Evolutionary conservation across 2,888 invertebrate genomes (phyloP), one percentile per base, ranked within the genome.

Genomic region (Aspidiotus destructor): DNA sequence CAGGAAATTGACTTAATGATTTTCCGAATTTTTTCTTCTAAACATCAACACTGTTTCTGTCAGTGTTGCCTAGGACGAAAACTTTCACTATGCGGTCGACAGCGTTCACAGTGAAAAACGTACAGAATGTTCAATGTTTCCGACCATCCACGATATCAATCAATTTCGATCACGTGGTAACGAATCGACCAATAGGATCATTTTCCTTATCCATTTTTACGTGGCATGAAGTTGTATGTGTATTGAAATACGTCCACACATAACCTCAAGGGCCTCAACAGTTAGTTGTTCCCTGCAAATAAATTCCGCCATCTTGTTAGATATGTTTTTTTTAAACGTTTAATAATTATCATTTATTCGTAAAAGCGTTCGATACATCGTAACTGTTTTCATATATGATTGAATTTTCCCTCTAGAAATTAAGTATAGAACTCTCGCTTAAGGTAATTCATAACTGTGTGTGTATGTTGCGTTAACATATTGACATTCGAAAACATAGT

Each of bases 111-210:
- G 28, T 5, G 28, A 28, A 28, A 28, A 28, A 28, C 1, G 28
- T 28, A 28, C 28, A 28, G 28, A 28, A 28, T 28, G 28, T 28
- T 28, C 28, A 28, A 28, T 28, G 2, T 28, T 28, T 28, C 28
- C 28, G 28, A 28, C 28, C 28, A 28, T 28, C 28, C 28, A 28
- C 28, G 28, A 16, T 55, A 16, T 17, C n/a, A 16, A 58, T 58
- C 58, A 58, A 92, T 92, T 76, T 76, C 83, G 15, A 3, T 69
- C 69, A 69, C 69, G 69, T 69, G 69, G 69, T 44, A 28, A 8
- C 8, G 7, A 60, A 64, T 52, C 53, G 41, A 11, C 69, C 69
- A 69, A 69, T 69, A 41, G 52, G 16, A 60, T 52, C 57, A 42
- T 41, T 58, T 52, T 48, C 28, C 10, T 69, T 58, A 67, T 60